Evolutionary conservation across 2,888 invertebrate genomes (phyloP).

Genomic region (Tetragonisca angustula): DNA sequence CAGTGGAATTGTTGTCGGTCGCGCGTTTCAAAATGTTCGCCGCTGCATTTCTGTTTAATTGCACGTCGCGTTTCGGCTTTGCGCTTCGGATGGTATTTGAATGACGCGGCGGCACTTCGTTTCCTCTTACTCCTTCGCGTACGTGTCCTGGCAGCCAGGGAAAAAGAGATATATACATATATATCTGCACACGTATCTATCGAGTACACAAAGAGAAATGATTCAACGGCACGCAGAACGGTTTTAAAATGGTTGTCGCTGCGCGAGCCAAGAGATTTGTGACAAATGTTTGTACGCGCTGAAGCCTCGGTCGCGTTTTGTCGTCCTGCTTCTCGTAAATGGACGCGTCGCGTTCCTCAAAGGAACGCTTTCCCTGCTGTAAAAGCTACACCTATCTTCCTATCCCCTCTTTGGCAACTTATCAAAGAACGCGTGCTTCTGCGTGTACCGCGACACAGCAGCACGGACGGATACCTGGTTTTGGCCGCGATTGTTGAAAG

Average conservation of each 20-base stretch:
- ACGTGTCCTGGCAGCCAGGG: slow-evolving; percentile 17
- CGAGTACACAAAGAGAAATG: slow-evolving; percentile 35
- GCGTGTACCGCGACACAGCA: not conserved
- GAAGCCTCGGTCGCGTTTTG: slow-evolving; percentile 13
- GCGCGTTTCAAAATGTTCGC: not conserved
- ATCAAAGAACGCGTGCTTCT: slow-evolving; percentile 45
- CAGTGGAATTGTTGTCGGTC: not conserved
- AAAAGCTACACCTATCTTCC: not conserved
- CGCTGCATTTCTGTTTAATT: slow-evolving; percentile 40
- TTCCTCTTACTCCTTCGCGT: not conserved
- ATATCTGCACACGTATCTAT: not conserved
- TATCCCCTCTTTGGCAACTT: slow-evolving; percentile 38
- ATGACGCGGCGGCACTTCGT: not conserved
- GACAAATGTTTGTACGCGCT: slow-evolving; percentile 20
- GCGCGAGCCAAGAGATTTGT: slow-evolving; percentile 34
- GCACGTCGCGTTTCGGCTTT: slow-evolving; percentile 5
- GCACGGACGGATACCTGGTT: slow-evolving; percentile 6
- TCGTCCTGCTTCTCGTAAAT: slow-evolving; percentile 39
- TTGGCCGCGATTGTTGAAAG: slow-evolving; percentile 4
- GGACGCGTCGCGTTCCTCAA: slow-evolving; percentile 38
- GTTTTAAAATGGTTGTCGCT: slow-evolving; percentile 33
- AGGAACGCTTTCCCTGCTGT: slow-evolving; percentile 36
- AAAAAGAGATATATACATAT: not conserved
- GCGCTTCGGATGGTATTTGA: slow-evolving; percentile 17
- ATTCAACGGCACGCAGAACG: slow-evolving; percentile 35